These are phyloP conservation scores for Luperina testacea DNA, from an alignment of 2,888 invertebrate genomes.

Conservation along the genomic window DNA sequence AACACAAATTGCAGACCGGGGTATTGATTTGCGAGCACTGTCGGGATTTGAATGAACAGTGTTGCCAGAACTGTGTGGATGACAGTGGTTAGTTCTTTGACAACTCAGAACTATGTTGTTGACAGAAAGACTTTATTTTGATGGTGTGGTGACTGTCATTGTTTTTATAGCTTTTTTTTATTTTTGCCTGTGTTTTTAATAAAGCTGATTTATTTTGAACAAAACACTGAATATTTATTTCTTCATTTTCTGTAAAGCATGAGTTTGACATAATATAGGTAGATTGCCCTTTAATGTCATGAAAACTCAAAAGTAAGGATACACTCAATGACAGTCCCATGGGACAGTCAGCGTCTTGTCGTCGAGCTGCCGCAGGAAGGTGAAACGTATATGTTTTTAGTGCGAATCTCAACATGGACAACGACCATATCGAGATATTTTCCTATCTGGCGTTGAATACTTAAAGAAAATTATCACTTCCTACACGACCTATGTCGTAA, in stretches of 20 bases:
- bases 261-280: background rate
- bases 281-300: background rate
- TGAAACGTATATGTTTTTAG: background rate
- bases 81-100: conserved; percentile 36
- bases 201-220: conserved; percentile 14
- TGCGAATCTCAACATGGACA: background rate
- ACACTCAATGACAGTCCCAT: background rate
- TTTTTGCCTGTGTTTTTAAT: conserved; percentile 48
- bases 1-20: conserved; percentile 59
- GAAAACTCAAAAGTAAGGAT: background rate
- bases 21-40: conserved; percentile 70
- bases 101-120: background rate
- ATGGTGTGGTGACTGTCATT: background rate
- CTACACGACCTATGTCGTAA: background rate
- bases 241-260: background rate
- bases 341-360: background rate
- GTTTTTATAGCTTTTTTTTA: conserved; percentile 19
- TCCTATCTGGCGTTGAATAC: no score
- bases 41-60: conserved; percentile 55
- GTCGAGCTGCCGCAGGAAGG: background rate
- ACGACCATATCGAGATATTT: no score
- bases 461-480: background rate
- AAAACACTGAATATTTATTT: background rate
- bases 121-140: conserved; percentile 29
- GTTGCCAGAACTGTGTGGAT: conserved; percentile 43